These are phyloP conservation scores for Panorpa germanica DNA, from an alignment of 2,888 invertebrate species.

Conservation along the genomic window DNA sequence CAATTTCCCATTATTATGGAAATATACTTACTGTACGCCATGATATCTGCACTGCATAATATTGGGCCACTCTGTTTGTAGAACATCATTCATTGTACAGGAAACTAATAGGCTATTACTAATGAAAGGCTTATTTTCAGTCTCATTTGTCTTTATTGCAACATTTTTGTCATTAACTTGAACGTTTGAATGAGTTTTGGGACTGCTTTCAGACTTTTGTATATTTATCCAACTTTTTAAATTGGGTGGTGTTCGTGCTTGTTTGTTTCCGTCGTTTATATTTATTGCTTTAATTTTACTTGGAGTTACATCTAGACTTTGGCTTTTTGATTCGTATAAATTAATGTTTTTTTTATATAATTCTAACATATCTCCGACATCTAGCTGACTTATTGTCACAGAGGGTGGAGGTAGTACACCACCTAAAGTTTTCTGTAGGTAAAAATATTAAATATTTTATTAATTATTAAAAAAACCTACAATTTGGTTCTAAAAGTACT, in stretches of 20 bases:
- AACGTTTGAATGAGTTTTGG: constrained; percentile 17
- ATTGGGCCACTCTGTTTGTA: constrained; percentile 34
- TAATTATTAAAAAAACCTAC: too few relatives aligned
- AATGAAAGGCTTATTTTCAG: too few relatives aligned
- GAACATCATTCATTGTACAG: constrained; percentile 24
- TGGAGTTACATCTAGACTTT: too few relatives aligned
- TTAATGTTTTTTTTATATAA: constrained; percentile 31
- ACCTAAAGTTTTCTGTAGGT: constrained; percentile 38
- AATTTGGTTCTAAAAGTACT: too few relatives aligned
- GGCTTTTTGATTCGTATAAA: neutral
- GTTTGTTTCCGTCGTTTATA: too few relatives aligned
- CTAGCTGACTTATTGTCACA: constrained; percentile 44
- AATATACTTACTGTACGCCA: constrained; percentile 47
- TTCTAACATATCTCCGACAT: constrained; percentile 42
- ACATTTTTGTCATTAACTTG: constrained; percentile 15
- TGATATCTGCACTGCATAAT: constrained; percentile 39
- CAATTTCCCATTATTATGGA: neutral
- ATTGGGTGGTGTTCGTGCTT: too few relatives aligned
- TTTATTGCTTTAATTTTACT: too few relatives aligned
- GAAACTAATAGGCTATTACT: too few relatives aligned
- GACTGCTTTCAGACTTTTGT: too few relatives aligned
- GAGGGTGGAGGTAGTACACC: constrained; percentile 61
- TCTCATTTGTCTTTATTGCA: neutral
- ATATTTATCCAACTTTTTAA: too few relatives aligned
- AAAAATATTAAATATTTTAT: too few relatives aligned